Percentiles rank a stretch among this genome's conserved stretches.
Evolutionary conservation across 2,113 vertebrate species (phyloP).

Genomic region (Orientallactaga bullata): DNA sequence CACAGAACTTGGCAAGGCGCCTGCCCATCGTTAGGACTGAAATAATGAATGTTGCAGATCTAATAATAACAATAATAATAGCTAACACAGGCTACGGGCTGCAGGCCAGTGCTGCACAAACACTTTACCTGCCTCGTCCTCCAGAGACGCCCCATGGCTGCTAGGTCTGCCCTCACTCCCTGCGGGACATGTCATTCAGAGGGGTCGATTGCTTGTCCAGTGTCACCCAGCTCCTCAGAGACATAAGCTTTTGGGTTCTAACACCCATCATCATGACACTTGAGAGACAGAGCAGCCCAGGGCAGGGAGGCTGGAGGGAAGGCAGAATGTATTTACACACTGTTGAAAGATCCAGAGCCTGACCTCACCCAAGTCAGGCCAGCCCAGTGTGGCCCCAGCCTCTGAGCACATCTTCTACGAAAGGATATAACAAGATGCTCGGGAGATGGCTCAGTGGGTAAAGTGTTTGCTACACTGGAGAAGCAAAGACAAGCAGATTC

Average conservation of each 20-base stretch:
- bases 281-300: neutral
- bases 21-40: neutral
- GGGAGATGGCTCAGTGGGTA: no score
- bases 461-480: no score
- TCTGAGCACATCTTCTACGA: neutral
- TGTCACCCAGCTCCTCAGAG: neutral
- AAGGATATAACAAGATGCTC: neutral
- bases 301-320: accelerated
- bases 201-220: accelerated
- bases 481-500: no score
- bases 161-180: no score
- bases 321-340: accelerated
- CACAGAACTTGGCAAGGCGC: neutral
- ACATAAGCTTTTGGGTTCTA: neutral
- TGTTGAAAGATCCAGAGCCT: no score
- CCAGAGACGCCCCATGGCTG: neutral
- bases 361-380: no score
- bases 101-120: accelerated
- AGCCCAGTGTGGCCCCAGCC: no score
- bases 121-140: neutral
- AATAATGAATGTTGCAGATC: neutral
- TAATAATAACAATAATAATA: neutral
- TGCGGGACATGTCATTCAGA: accelerated
- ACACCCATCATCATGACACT: neutral
- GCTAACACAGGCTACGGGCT: accelerated